Evolutionary conservation across 2,797 vertebrate genomes (phyloP), one percentile per base, ranked within the genome.

Genomic region (Caiman crocodilus): DNA sequence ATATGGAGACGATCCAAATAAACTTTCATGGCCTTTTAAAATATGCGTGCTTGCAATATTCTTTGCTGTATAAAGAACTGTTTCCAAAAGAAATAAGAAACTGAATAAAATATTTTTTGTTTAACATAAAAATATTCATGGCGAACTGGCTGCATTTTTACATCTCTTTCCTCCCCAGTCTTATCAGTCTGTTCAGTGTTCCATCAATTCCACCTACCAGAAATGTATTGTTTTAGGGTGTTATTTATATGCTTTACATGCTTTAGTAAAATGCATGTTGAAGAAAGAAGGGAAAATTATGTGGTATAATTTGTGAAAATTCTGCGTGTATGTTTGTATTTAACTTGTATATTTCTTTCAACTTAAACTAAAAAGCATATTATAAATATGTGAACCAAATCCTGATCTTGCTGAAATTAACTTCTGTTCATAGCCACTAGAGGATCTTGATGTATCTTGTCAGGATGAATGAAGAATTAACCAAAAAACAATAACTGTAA

Each of bases 101-200:
- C 15, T 85, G 60, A 64, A n/a, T 14, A 69, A 32, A 21, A 50
- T 92, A 69, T 76, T 89, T 94, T 93, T 93, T 82, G 55, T 90
- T 93, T 64, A 69, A 17, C 91, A 69, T 4, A 63, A 26, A 94
- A 74, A 14, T 82, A 65, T 95, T 91, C 84, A n/a, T 77, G 87
- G 15, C 71, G 90, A 85, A 89, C 78, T 71, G 78, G 69, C 16
- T 92, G 90, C 59, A 85, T 84, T 79, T 91, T 87, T 73, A 21
- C 28, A 89, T 90, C 6, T 30, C n/a, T 80, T 80, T 90, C 20
- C 2, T 16, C 6, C 23, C 57, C 85, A 35, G 86, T 94, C 9
- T 0, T 79, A 17, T 90, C 94, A 82, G 80, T 84, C 15, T 84
- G 67, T 35, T 88, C 6, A 11, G 3, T 78, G 17, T 80, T 87